phyloP scores from a whole-genome alignment of 2,888 invertebrate genomes.

The Pedicia rivosa region DNA sequence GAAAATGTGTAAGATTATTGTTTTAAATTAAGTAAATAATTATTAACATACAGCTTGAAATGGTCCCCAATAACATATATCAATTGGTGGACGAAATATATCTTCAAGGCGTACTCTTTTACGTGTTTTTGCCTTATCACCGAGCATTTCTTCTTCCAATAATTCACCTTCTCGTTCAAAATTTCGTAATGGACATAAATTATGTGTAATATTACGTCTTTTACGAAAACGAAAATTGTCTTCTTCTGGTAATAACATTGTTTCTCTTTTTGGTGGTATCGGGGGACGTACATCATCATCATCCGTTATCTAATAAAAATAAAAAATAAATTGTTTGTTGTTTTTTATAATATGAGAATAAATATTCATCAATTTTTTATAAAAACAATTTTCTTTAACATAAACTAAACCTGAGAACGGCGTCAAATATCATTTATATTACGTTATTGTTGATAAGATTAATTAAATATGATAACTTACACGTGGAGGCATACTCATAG shows the following conservation, averaged over 20 bases:
- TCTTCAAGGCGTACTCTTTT: constrained; percentile 41
- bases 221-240: constrained; percentile 26
- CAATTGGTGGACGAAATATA: constrained; percentile 50
- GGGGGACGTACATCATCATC: constrained; percentile 26
- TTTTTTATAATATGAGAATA: no score
- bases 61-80: constrained; percentile 43
- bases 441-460: no score
- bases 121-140: no score
- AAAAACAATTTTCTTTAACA: no score
- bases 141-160: constrained; percentile 4
- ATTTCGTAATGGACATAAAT: constrained; percentile 25
- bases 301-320: constrained; percentile 6
- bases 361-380: no score
- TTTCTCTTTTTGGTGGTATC: constrained; percentile 27
- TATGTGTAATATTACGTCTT: constrained; percentile 18
- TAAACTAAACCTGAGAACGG: no score
- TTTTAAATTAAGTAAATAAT: constrained; percentile 1
- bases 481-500: no score
- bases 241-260: constrained; percentile 25
- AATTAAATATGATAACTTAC: no score
- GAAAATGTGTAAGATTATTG: constrained; percentile 20
- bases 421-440: no score
- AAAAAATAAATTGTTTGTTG: no score
- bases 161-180: constrained; percentile 24
- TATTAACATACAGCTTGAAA: constrained; percentile 31